phyloP scores from a whole-genome alignment of 2,797 vertebrate genomes.

The Xenops minutus region DNA sequence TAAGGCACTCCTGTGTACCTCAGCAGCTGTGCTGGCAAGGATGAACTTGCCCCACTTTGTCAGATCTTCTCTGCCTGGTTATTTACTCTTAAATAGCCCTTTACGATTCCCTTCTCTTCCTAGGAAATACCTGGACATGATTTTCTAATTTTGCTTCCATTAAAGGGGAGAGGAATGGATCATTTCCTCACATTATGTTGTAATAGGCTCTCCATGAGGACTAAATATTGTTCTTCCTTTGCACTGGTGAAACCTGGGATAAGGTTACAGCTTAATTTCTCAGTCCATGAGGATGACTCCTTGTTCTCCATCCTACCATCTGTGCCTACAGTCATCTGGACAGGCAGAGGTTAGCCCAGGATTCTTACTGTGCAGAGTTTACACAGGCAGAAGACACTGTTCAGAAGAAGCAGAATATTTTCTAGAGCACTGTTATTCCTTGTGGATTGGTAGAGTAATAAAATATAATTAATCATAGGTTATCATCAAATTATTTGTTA shows the following conservation, averaged over 20 bases:
- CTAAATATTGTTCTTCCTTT: background rate
- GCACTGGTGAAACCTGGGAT: background rate
- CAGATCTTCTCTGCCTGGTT: background rate
- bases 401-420: background rate
- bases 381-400: background rate
- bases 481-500: background rate
- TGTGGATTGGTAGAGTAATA: background rate
- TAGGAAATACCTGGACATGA: background rate
- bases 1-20: too few relatives aligned
- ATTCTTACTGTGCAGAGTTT: background rate
- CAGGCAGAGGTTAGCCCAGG: background rate
- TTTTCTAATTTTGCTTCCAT: background rate
- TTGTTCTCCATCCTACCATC: background rate
- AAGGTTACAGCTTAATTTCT: background rate
- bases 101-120: background rate
- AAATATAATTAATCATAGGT: background rate
- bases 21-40: background rate
- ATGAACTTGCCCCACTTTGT: background rate
- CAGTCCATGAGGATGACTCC: background rate
- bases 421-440: background rate
- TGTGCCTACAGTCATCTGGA: background rate
- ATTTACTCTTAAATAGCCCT: background rate
- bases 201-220: background rate
- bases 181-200: fast-evolving
- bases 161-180: background rate